A percentile compares a stretch with the other conserved stretches of the same genome.
These are phyloP conservation scores for Ectropis grisescens DNA, from an alignment of 1,140 invertebrate genomes.

Conservation along the genomic window DNA sequence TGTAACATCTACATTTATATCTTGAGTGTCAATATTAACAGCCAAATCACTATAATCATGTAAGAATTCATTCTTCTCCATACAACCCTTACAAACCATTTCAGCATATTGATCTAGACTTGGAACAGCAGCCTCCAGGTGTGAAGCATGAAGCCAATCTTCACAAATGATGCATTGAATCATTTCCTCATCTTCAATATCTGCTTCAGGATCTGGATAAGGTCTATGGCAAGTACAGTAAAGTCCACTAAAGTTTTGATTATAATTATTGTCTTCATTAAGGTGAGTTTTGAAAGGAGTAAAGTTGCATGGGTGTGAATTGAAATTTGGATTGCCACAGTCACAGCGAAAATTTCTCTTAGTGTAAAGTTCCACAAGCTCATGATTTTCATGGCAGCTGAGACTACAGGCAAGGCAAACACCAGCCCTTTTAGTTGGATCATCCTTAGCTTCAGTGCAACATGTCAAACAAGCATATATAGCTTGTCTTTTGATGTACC, in stretches of 20 bases:
- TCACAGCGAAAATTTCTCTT: constrained; percentile 97
- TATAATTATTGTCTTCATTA: constrained; percentile 89
- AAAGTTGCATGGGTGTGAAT: constrained; percentile 78
- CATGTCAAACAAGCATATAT: constrained; percentile 97
- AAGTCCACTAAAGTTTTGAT: constrained; percentile 94
- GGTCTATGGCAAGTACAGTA: constrained; percentile 96
- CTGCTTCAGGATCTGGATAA: constrained; percentile 92
- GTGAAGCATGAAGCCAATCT: constrained; percentile 96
- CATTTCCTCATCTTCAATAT: constrained; percentile 87
- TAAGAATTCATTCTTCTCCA: constrained; percentile 82
- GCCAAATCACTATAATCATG: constrained; percentile 75
- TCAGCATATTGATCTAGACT: constrained; percentile 79
- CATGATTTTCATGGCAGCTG: constrained; percentile 96
- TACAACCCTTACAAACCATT: constrained; percentile 84
- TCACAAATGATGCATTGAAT: constrained; percentile 97
- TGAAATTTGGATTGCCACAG: constrained; percentile 94
- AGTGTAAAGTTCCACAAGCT: constrained; percentile 96
- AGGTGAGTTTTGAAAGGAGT: constrained; percentile 76
- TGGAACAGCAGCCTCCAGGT: constrained; percentile 76
- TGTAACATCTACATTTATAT: constrained; percentile 22
- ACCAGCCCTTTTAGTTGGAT: constrained; percentile 78
- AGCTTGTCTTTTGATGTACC: constrained; percentile 94
- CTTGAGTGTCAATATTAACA: constrained; percentile 29
- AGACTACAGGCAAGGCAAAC: constrained; percentile 96
- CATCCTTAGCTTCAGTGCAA: constrained; percentile 71